Evolutionary conservation across 2,113 vertebrate genomes (phyloP).

Genomic region (Apteryx mantelli): DNA sequence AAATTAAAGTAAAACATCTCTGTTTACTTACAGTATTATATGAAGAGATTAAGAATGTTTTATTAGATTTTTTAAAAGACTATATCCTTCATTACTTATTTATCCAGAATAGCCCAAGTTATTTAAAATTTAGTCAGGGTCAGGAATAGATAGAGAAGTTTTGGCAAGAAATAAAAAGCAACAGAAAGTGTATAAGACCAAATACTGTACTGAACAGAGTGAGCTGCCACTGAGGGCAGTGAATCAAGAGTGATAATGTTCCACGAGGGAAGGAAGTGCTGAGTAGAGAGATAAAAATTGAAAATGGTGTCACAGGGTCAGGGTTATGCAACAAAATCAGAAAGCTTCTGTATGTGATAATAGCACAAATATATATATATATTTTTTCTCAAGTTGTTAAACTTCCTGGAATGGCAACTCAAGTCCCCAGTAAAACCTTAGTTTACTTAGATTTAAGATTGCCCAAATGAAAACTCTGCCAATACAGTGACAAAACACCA

Average conservation of each 20-base stretch:
- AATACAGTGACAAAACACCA: neutral
- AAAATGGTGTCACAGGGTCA: conserved; percentile 15
- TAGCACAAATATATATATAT: neutral
- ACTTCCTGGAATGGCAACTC: neutral
- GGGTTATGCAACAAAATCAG: conserved; percentile 26
- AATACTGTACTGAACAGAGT: conserved; percentile 10
- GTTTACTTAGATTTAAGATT: neutral
- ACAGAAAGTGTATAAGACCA: neutral
- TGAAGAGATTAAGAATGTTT: conserved; percentile 9
- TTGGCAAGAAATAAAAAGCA: conserved; percentile 7
- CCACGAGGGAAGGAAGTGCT: neutral
- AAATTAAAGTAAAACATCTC: conserved; percentile 27
- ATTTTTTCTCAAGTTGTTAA: neutral
- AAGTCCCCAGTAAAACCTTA: neutral
- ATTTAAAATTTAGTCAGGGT: neutral
- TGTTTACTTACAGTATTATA: neutral
- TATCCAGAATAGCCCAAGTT: neutral
- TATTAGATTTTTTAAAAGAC: conserved; percentile 1
- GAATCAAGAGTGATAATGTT: neutral
- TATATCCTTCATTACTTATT: neutral
- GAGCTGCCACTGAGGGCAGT: neutral
- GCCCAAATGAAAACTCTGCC: neutral
- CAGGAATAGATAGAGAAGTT: conserved; percentile 20
- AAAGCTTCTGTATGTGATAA: neutral
- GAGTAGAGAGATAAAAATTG: conserved; percentile 29